Percentiles rank a stretch among this genome's conserved stretches.
phyloP scores from a whole-genome alignment of 2,113 vertebrate genomes.

The Chaenocephalus aceratus region DNA sequence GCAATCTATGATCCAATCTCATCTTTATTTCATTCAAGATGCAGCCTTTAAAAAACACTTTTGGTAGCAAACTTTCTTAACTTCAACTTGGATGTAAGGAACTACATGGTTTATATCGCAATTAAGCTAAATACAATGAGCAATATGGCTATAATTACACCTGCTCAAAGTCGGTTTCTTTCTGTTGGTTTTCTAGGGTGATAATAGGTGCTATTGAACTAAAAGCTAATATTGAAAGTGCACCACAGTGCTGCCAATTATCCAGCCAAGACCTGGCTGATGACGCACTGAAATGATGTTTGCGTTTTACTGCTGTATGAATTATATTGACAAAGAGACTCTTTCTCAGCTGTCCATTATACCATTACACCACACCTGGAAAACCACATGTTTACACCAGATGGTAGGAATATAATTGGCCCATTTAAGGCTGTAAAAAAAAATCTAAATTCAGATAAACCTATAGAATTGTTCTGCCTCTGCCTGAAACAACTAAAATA shows the following conservation, averaged over 20 bases:
- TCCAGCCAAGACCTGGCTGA: not conserved
- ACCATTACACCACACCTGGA: not conserved
- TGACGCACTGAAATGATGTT: slow-evolving; percentile 1
- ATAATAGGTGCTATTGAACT: slow-evolving; percentile 3
- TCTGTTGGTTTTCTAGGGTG: not conserved
- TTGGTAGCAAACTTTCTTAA: too few relatives aligned
- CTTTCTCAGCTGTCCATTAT: slow-evolving; percentile 3
- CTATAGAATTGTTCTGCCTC: not conserved
- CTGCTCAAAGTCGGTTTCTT: not conserved
- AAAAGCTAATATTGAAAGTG: not conserved
- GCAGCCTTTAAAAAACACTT: too few relatives aligned
- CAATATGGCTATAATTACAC: not conserved
- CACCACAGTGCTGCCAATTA: too few relatives aligned
- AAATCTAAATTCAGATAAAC: not conserved
- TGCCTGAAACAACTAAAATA: not conserved
- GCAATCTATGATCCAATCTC: too few relatives aligned
- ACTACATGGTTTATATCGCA: too few relatives aligned
- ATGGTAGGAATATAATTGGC: not conserved
- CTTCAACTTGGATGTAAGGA: too few relatives aligned
- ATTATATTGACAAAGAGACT: not conserved
- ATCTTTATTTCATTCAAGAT: too few relatives aligned
- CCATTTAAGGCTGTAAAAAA: not conserved
- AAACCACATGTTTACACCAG: not conserved
- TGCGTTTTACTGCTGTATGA: not conserved
- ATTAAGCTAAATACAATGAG: too few relatives aligned